Percentiles rank a stretch among this genome's conserved stretches.
These are phyloP conservation scores for Incurvaria masculella DNA, from an alignment of 2,888 invertebrate species.

Conservation along the genomic window DNA sequence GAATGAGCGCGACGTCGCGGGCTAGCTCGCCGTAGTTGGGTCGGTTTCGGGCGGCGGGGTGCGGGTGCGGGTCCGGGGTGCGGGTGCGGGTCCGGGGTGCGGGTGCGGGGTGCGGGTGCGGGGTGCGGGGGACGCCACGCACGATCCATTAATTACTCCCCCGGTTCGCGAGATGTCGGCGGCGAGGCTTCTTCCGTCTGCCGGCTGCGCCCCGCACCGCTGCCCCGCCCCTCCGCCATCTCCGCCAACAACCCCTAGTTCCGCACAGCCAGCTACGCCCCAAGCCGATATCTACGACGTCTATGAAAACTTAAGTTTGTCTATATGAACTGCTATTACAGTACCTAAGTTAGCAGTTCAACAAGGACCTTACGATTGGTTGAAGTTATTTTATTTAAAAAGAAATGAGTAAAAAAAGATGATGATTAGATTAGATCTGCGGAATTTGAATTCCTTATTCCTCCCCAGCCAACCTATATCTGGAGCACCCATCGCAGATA, in stretches of 20 bases:
- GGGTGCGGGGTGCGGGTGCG: neutral
- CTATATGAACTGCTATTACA: no score
- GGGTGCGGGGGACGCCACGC: slow-evolving; percentile 23
- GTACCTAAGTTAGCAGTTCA: no score
- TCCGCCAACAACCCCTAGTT: slow-evolving; percentile 13
- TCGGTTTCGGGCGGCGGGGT: no score
- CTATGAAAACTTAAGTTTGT: slow-evolving; percentile 8
- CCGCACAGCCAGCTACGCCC: slow-evolving; percentile 13
- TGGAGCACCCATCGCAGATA: no score
- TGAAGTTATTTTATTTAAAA: no score
- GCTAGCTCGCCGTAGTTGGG: no score
- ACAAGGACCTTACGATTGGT: no score
- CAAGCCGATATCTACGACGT: slow-evolving; percentile 1
- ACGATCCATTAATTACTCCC: slow-evolving; percentile 32
- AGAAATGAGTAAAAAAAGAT: no score
- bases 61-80: neutral
- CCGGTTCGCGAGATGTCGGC: slow-evolving; percentile 25
- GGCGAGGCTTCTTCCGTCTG: neutral
- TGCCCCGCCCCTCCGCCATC: slow-evolving; percentile 16
- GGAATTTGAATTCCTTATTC: no score
- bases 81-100: neutral
- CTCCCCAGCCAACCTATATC: no score
- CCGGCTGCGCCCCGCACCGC: slow-evolving; percentile 11
- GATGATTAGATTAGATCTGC: no score
- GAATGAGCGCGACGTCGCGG: no score